Evolutionary conservation across 2,113 vertebrate genomes (phyloP).

Genomic region (Urocitellus parryii): DNA sequence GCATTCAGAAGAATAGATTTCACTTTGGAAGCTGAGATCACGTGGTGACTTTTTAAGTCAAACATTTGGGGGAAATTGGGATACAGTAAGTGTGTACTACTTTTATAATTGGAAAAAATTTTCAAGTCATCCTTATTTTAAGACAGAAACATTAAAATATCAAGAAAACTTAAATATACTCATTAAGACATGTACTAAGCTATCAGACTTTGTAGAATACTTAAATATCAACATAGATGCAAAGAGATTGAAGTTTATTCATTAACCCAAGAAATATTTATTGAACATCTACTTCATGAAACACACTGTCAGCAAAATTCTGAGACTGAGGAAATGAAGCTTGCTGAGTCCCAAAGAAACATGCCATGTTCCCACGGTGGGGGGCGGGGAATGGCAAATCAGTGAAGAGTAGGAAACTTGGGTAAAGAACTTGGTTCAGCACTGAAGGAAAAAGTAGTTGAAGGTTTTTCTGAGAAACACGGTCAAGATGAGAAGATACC

Average conservation of each 20-base stretch:
- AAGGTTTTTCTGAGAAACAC: neutral
- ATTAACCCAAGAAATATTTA: neutral
- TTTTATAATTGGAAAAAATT: neutral
- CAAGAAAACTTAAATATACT: neutral
- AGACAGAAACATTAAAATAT: neutral
- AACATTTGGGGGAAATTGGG: neutral
- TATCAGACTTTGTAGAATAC: neutral
- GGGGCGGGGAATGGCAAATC: too few relatives aligned
- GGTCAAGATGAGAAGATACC: neutral
- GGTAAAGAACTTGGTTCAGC: neutral
- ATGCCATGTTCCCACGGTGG: neutral
- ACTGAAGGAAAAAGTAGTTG: neutral
- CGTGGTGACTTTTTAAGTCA: neutral
- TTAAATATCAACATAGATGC: neutral
- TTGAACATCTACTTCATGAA: neutral
- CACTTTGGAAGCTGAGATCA: too few relatives aligned
- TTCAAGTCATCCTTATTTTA: neutral
- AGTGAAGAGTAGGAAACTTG: neutral
- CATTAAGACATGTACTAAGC: neutral
- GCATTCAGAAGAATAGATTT: neutral
- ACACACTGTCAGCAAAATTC: neutral
- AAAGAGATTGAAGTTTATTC: neutral
- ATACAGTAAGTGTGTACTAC: neutral
- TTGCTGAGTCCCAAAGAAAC: neutral
- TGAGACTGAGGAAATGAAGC: neutral